Evolutionary conservation across 2,888 invertebrate genomes (phyloP), one percentile per base, ranked within the genome.

Genomic region (Agonum fuliginosum): DNA sequence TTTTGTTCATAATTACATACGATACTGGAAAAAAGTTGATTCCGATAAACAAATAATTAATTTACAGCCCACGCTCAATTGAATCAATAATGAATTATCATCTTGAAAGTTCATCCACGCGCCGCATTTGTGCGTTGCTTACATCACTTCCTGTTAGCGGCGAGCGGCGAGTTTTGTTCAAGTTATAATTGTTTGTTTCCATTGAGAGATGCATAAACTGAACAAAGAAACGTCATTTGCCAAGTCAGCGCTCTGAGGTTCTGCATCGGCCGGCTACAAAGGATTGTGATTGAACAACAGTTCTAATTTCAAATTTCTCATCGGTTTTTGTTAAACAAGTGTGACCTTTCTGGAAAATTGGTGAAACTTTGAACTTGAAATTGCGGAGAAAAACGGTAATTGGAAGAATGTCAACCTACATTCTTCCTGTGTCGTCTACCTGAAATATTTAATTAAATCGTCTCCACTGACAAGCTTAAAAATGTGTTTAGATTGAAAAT

Each of bases 141-240:
- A 6, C 22, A 22, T 24, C 5, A 54, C 10, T 54, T 54, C 24
- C 24, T 24, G 20, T 54, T 10, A 37, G 12, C 12, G n/a, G n/a
- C n/a, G n/a, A n/a, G n/a, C 30, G 17, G 6, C 30, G 58, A 3
- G 14, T 62, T 27, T 17, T 14, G 58, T 46, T 3, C 46, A 54
- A 62, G 58, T 27, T 62, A 62, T 30, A 62, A 62, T 62, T 62
- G 58, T 58, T 58, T 58, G 58, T 62, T 62, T 30, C 30, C 27
- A 62, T 62, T 30, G 27, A 17, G 17, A 30, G 30, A 30, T 62
- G 58, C 58, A 62, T 17, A 30, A 30, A 62, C 17, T 62, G 30
- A 62, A 62, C 58, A 62, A 62, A 34, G 58, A 62, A 62, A 62
- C 30, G 17, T 30, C 58, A 62, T 62, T 62, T 30, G 58, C 10